Evolutionary conservation across 2,113 vertebrate species (phyloP).

Genomic region (Onychorhynchus coronatus): DNA sequence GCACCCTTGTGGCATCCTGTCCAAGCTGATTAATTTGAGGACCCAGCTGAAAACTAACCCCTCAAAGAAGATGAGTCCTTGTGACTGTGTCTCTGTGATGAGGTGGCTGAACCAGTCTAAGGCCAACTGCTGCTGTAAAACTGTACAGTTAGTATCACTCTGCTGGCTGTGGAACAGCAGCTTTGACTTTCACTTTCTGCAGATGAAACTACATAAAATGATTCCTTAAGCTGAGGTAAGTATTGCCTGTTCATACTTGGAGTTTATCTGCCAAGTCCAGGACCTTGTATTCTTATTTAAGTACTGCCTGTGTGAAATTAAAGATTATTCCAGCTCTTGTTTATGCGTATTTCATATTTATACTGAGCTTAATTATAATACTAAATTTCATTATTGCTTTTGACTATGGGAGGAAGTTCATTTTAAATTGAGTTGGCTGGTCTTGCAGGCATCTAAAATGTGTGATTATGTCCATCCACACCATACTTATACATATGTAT

Average conservation of each 20-base stretch:
- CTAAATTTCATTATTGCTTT: not conserved
- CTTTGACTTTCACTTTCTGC: not conserved
- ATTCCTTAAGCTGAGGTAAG: not conserved
- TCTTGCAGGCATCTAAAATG: not conserved
- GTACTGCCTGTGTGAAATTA: not conserved
- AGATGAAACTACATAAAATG: not conserved
- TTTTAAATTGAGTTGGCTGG: not conserved
- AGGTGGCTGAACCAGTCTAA: not conserved
- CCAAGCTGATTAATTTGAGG: not conserved
- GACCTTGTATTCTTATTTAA: not conserved
- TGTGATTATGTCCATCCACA: not conserved
- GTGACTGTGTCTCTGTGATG: not conserved
- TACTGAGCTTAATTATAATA: not conserved
- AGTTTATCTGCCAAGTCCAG: not conserved
- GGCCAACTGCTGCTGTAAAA: not conserved
- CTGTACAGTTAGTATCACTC: not conserved
- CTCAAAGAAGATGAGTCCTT: not conserved
- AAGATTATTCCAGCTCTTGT: not conserved
- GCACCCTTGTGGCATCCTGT: not conserved
- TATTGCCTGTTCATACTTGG: not conserved
- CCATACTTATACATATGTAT: accelerated
- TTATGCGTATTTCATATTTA: not conserved
- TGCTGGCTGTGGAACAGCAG: not conserved
- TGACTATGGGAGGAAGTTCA: not conserved
- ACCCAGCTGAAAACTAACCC: not conserved